phyloP scores from a whole-genome alignment of 2,797 vertebrate genomes.

The Botia kubotai region DNA sequence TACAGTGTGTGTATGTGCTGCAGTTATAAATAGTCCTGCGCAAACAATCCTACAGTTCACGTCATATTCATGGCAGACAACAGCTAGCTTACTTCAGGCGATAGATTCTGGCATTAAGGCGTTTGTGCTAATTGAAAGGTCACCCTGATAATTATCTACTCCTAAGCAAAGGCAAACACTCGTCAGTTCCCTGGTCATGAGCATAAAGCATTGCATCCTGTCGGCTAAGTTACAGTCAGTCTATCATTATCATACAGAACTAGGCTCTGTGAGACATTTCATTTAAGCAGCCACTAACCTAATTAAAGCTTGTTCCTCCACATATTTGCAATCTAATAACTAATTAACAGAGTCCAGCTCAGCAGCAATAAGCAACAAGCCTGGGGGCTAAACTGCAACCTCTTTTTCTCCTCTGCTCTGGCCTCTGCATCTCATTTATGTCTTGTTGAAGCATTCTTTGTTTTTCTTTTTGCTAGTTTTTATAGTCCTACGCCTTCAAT shows the following conservation, averaged over 20 bases:
- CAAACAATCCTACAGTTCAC: background rate
- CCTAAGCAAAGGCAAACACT: slow-evolving; percentile 20
- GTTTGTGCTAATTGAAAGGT: slow-evolving; percentile 67
- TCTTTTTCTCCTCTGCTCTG: background rate
- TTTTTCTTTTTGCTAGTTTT: slow-evolving; percentile 16
- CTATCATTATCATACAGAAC: slow-evolving; percentile 57
- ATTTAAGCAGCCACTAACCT: slow-evolving; percentile 73
- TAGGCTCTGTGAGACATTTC: slow-evolving; percentile 71
- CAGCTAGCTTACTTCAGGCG: slow-evolving; percentile 29
- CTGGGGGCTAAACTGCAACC: slow-evolving; percentile 19
- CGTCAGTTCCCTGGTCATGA: background rate
- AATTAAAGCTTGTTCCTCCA: slow-evolving; percentile 72
- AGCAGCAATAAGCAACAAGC: slow-evolving; percentile 67
- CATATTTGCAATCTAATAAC: slow-evolving; percentile 77
- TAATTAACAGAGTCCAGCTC: slow-evolving; percentile 80
- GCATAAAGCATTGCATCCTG: slow-evolving; percentile 21
- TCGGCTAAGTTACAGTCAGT: slow-evolving; percentile 47
- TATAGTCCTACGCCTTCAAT: slow-evolving; percentile 35
- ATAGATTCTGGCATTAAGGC: slow-evolving; percentile 44
- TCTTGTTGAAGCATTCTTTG: slow-evolving; percentile 62
- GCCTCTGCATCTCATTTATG: slow-evolving; percentile 65
- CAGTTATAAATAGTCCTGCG: background rate
- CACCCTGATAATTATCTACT: slow-evolving; percentile 58
- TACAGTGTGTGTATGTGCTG: background rate
- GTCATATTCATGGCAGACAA: slow-evolving; percentile 24